Percentiles rank a stretch among this genome's conserved stretches.
Conservation (phyloP, 2,797 vertebrate species). For the Manis javanica region DNA sequence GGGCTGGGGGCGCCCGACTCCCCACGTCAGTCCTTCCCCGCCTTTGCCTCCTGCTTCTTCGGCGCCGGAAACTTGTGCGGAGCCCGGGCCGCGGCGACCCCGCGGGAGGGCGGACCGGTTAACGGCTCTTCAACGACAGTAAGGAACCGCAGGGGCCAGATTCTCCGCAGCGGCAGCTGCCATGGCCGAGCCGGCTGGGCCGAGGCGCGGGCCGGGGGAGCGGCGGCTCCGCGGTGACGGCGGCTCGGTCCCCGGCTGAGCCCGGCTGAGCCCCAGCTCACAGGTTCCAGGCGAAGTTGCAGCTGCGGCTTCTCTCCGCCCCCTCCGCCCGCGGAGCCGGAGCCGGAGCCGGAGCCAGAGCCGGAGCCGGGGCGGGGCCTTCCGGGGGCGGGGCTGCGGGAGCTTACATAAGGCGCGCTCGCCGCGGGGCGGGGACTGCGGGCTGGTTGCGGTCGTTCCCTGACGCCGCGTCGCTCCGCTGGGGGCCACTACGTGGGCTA, state of each 20-base stretch:
- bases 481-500: fast-evolving
- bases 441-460: no score
- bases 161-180: constrained; percentile 34
- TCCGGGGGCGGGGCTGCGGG: not conserved
- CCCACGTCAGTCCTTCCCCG: not conserved
- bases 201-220: constrained; percentile 62
- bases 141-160: not conserved
- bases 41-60: constrained; percentile 18
- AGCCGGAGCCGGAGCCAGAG: constrained; percentile 17
- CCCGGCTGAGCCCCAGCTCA: not conserved
- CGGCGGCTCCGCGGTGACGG: constrained; percentile 67
- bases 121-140: constrained; percentile 69
- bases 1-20: constrained; percentile 17
- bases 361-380: constrained; percentile 74
- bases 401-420: constrained; percentile 67
- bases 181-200: constrained; percentile 72
- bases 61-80: constrained; percentile 70
- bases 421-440: not conserved
- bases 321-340: not conserved
- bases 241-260: constrained; percentile 18
- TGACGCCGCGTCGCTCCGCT: no score
- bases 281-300: constrained; percentile 15
- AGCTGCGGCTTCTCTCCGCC: constrained; percentile 57
- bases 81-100: constrained; percentile 44
- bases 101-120: not conserved